phyloP scores from a whole-genome alignment of 2,113 vertebrate genomes.

The Mugil cephalus region DNA sequence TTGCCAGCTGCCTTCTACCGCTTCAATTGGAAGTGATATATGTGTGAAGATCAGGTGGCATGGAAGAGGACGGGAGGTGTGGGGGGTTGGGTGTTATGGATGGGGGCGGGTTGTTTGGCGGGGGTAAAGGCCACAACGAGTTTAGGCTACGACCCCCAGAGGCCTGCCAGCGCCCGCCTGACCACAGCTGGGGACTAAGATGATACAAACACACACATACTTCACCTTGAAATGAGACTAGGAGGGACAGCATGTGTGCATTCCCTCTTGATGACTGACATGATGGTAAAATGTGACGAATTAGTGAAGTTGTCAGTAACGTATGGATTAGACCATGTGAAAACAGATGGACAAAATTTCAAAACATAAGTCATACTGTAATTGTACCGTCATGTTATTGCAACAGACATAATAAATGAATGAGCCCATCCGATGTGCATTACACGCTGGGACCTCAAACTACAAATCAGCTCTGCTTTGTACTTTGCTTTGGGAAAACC shows the following conservation, averaged over 20 bases:
- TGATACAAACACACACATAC: slow-evolving; percentile 47
- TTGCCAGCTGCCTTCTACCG: slow-evolving; percentile 75
- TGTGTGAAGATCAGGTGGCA: slow-evolving; percentile 81
- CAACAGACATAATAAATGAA: slow-evolving; percentile 7
- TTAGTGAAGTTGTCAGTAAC: slow-evolving; percentile 43
- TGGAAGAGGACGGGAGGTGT: slow-evolving; percentile 27
- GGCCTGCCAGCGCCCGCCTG: slow-evolving; percentile 46
- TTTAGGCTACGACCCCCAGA: slow-evolving; percentile 60
- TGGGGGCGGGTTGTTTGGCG: slow-evolving; percentile 1
- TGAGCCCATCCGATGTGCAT: neutral
- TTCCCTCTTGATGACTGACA: slow-evolving; percentile 59
- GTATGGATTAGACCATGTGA: slow-evolving; percentile 25
- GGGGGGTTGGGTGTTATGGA: slow-evolving; percentile 4
- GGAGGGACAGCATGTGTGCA: slow-evolving; percentile 38
- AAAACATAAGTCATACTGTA: neutral
- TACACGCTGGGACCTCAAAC: slow-evolving; percentile 3
- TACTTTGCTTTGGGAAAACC: slow-evolving; percentile 51
- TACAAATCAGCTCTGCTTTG: slow-evolving; percentile 45
- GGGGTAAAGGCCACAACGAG: slow-evolving; percentile 54
- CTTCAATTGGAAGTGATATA: slow-evolving; percentile 81
- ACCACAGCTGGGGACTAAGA: slow-evolving; percentile 74
- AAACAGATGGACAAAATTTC: slow-evolving; percentile 19
- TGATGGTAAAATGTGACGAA: slow-evolving; percentile 52
- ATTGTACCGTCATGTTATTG: neutral
- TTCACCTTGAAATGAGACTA: slow-evolving; percentile 77